Conservation (phyloP, 2,888 invertebrate species). For the Resseliella maxima region DNA sequence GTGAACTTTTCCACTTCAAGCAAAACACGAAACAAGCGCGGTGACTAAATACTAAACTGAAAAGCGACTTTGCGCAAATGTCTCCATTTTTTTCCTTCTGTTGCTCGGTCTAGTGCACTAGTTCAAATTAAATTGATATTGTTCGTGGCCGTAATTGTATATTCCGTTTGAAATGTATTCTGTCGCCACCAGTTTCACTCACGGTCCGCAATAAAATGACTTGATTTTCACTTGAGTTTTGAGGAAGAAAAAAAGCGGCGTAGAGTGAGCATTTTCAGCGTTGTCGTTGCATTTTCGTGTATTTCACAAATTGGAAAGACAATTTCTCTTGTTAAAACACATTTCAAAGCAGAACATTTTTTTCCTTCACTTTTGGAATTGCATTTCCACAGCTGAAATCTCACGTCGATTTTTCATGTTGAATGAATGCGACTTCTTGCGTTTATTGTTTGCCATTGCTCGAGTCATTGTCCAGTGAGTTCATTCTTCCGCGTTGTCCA, state of each 20-base stretch:
- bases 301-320: conserved; percentile 17
- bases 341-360: background rate
- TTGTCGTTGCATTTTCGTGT: conserved; percentile 27
- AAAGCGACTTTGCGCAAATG: conserved; percentile 21
- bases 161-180: conserved; percentile 29
- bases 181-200: conserved; percentile 31
- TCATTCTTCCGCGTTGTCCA: conserved; percentile 39
- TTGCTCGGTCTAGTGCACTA: conserved; percentile 31
- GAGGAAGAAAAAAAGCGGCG: background rate
- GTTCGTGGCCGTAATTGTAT: conserved; percentile 50
- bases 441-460: conserved; percentile 21
- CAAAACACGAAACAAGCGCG: background rate
- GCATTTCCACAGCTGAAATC: background rate
- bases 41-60: conserved; percentile 40
- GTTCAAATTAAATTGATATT: conserved; percentile 50
- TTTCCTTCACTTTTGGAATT: background rate
- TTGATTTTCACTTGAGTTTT: conserved; percentile 3
- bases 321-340: conserved; percentile 44
- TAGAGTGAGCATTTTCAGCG: background rate
- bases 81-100: background rate
- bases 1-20: conserved; percentile 43
- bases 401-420: conserved; percentile 39
- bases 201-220: background rate
- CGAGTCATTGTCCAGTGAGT: conserved; percentile 44
- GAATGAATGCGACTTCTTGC: background rate